Conservation (phyloP, 2,797 vertebrate species). For the Bovichtus variegatus region DNA sequence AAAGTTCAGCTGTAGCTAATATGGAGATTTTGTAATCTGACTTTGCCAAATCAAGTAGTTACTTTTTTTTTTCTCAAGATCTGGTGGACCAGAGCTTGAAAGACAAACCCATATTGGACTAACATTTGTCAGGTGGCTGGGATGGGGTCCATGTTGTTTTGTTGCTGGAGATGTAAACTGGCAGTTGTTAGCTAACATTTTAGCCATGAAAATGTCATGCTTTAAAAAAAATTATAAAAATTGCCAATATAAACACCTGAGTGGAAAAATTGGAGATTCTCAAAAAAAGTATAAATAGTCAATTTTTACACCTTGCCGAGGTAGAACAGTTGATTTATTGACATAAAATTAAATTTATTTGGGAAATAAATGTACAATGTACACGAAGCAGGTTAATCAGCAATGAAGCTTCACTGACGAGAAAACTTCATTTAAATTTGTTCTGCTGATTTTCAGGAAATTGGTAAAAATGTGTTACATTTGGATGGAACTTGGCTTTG, state of each 20-base stretch:
- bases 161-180: not conserved
- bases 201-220: not conserved
- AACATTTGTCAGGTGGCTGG: not conserved
- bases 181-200: not conserved
- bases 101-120: not conserved
- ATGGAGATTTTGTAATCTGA: not conserved
- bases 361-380: too few relatives aligned
- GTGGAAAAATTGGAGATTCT: not conserved
- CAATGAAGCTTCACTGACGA: too few relatives aligned
- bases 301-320: not conserved
- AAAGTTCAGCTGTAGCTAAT: constrained; percentile 10
- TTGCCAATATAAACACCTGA: not conserved
- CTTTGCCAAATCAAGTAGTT: not conserved
- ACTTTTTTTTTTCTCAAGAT: not conserved
- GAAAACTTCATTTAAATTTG: too few relatives aligned
- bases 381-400: too few relatives aligned
- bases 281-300: not conserved
- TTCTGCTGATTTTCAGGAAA: not conserved
- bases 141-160: not conserved
- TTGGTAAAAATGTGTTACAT: not conserved
- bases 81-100: constrained; percentile 11
- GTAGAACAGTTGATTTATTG: not conserved
- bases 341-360: not conserved
- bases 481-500: not conserved
- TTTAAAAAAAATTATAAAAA: too few relatives aligned